Evolutionary conservation across 1,140 invertebrate species (phyloP), one percentile per base, ranked within the genome.

Genomic region (Nasonia longicornis): DNA sequence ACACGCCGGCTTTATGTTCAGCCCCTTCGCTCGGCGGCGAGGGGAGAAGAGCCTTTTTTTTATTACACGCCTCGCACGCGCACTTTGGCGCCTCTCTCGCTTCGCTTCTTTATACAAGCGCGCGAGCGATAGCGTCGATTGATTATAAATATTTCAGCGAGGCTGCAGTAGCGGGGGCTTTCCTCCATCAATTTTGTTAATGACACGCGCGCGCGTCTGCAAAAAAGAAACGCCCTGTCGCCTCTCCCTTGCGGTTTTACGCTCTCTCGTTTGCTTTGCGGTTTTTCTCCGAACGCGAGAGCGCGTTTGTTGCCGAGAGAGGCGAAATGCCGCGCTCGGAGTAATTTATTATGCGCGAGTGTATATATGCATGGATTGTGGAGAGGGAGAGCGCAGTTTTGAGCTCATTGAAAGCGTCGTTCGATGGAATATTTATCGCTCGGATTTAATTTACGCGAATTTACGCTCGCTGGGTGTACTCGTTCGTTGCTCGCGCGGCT

Each of bases 121-220:
- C 7, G 10, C 64, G n/a, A 29, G 64, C 10, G 64, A 66, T 12
- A 67, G 64, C 26, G 38, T 10, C 82, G 82, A 86, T 87, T 85
- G 85, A 84, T 86, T 86, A 82, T 86, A 84, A 86, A 87, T 86
- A 86, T 87, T 86, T 86, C 77, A 66, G 29, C 69, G n/a, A 80
- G 31, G 31, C 31, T 77, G 82, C 80, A 66, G 26, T 26, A 26
- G 45, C 76, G 4, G 16, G n/a, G 16, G 52, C 52, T 58, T 70
- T 79, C 77, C 38, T 77, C 81, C 76, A 82, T 83, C 77, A 84
- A 84, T 84, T 79, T 82, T 71, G 77, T 83, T 84, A 84, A 84
- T 84, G 80, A 81, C 83, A 77, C 82, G 66, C 22, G 26, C 26
- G 26, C 26, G 52, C 42, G 26, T 26, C 31, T 52, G 70, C 38